Percentiles rank a stretch among this genome's conserved stretches.
These are phyloP conservation scores for Cephalopterus ornatus DNA, from an alignment of 2,113 vertebrate species.

Conservation along the genomic window DNA sequence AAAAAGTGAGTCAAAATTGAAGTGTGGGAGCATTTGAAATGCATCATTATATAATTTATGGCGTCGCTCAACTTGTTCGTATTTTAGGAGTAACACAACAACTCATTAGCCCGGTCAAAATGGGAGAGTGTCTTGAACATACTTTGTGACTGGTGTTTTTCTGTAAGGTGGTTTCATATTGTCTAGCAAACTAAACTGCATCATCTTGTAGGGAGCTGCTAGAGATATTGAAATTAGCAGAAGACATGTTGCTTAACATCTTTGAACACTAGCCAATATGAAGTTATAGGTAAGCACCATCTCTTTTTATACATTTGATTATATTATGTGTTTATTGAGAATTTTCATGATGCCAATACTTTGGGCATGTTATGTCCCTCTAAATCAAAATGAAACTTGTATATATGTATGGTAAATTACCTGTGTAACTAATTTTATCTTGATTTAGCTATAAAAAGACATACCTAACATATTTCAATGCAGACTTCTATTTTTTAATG, in stretches of 20 bases:
- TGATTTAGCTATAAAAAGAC: background rate
- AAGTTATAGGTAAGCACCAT: background rate
- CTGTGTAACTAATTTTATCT: background rate
- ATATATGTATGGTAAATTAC: background rate
- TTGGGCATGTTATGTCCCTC: background rate
- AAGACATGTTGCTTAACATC: background rate
- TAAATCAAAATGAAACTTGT: background rate
- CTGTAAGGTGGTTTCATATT: background rate
- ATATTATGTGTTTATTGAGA: background rate
- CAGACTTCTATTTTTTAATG: conserved; percentile 7
- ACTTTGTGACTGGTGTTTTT: background rate
- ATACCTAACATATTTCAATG: conserved; percentile 17
- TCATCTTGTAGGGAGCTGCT: background rate
- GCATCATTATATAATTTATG: background rate
- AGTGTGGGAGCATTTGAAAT: conserved; percentile 9
- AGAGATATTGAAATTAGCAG: background rate
- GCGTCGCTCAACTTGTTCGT: background rate
- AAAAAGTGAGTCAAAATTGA: background rate
- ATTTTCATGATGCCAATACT: background rate
- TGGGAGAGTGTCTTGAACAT: background rate
- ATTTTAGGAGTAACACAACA: background rate
- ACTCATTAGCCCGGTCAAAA: background rate
- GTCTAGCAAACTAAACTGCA: background rate
- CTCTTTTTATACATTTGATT: background rate
- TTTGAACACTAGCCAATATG: background rate